These are phyloP conservation scores for Cynopterus brachyotis DNA, from an alignment of 2,113 vertebrate genomes.

Conservation along the genomic window DNA sequence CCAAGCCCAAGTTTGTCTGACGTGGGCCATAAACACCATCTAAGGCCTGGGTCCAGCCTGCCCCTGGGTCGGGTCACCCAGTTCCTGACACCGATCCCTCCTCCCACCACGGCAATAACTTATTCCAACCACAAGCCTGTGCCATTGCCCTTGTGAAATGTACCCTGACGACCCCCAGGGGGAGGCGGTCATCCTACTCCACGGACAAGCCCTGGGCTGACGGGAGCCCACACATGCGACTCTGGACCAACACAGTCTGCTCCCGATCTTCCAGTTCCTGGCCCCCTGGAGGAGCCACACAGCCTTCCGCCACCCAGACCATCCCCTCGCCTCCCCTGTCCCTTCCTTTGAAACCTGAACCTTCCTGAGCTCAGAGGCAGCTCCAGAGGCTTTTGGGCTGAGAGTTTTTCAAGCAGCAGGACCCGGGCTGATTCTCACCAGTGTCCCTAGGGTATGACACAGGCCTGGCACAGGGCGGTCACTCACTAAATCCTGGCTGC, in stretches of 20 bases:
- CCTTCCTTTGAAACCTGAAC: neutral
- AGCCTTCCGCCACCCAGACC: neutral
- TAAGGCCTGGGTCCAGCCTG: neutral
- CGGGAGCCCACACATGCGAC: fast-evolving
- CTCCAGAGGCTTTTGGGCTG: neutral
- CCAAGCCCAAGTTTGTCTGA: neutral
- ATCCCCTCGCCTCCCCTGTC: neutral
- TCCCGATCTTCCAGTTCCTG: neutral
- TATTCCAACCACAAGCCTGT: neutral
- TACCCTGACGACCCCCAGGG: neutral
- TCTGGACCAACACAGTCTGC: neutral
- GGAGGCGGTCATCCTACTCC: neutral
- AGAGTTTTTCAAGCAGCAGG: neutral
- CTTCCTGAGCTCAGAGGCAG: neutral
- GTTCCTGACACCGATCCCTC: fast-evolving
- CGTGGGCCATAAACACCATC: neutral
- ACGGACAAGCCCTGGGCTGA: fast-evolving
- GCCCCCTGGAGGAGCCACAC: too few species aligned
- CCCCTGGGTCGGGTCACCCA: fast-evolving
- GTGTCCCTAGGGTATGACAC: neutral
- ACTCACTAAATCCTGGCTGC: neutral
- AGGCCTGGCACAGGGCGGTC: conserved; percentile 3
- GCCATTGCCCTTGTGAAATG: neutral
- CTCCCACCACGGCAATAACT: fast-evolving
- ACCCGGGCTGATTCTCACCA: neutral